Base-by-base conservation (phyloP, 1,140 invertebrate species). In the Vanessa atalanta region DNA sequence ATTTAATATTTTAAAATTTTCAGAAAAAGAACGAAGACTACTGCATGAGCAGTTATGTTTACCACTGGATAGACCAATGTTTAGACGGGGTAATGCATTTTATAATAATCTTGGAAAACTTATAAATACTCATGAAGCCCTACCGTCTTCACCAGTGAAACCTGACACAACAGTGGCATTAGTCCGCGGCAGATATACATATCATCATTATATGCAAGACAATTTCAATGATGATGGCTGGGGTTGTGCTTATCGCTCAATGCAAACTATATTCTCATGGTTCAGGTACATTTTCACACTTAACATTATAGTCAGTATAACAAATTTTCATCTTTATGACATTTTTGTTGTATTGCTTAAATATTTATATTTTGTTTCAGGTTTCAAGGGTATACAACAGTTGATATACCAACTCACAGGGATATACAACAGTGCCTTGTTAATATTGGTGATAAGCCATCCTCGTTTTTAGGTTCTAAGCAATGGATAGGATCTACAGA, bases 401-500 rank as follows among this genome's bases (percentile, higher is more conserved):
- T 94, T 75, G 85, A 95, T 20, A 94, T 99, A 77, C 99, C 99
- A 55, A 96, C 95, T 23, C 98, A 99, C 91, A 93, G 92, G 78
- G 95, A 98, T 77, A 98, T 99, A 72, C 98, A 99, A 93, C 95
- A 98, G 91, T 98, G 97, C 90, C 94, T 99, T 72, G 97, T 99
- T 53, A 96, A 98, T 78, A 97, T 99, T 82, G 97, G 98, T 8
- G 99, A 99, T 91, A 99, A 99, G 93, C 95, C 96, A 15, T 87
- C 94, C 4, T 94, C 94, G 65, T 99, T 99, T 93, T 93, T 99
- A 57, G 97, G 97, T 8, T 98, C 97, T 2, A 96, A 95, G 75
- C 95, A 99, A 88, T 99, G 99, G 99, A 99, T 99, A 89, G 99
- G 99, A 12, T 99, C 98, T 0, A 98, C 97, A 15, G 99, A 99